Conservation (phyloP, 2,113 vertebrate genomes). For the Cryptotis parvus region DNA sequence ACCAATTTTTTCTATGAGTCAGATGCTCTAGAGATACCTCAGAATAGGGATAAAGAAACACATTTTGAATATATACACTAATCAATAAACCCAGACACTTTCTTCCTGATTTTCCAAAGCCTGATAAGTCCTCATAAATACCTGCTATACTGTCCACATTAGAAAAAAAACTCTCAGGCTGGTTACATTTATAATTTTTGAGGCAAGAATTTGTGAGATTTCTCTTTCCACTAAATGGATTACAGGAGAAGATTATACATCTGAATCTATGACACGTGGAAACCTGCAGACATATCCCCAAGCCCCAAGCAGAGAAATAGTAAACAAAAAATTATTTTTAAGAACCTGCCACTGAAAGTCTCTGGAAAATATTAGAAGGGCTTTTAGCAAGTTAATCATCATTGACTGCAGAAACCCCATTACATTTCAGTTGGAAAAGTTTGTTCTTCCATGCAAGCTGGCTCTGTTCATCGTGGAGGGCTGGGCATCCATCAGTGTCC, state of each 20-base stretch:
- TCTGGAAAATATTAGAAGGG: background rate
- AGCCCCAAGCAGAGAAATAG: background rate
- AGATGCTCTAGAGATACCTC: background rate
- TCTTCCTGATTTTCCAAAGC: conserved; percentile 24
- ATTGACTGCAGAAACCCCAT: background rate
- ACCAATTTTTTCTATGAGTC: background rate
- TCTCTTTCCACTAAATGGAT: background rate
- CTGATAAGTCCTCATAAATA: background rate
- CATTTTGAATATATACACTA: background rate
- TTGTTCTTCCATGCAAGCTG: background rate
- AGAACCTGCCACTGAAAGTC: background rate
- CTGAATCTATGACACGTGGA: too few relatives aligned
- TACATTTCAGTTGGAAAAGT: background rate
- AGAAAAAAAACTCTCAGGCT: background rate
- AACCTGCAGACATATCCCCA: background rate
- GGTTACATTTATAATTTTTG: background rate
- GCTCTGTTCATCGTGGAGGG: too few relatives aligned
- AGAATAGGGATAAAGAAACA: too few relatives aligned
- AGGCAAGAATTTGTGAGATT: background rate
- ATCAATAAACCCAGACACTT: background rate
- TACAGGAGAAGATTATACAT: too few relatives aligned
- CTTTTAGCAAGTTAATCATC: background rate
- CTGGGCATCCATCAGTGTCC: too few relatives aligned
- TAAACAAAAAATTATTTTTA: background rate
- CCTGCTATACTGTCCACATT: background rate